Conservation (phyloP, 2,797 vertebrate species). For the Pipistrellus pygmaeus region DNA sequence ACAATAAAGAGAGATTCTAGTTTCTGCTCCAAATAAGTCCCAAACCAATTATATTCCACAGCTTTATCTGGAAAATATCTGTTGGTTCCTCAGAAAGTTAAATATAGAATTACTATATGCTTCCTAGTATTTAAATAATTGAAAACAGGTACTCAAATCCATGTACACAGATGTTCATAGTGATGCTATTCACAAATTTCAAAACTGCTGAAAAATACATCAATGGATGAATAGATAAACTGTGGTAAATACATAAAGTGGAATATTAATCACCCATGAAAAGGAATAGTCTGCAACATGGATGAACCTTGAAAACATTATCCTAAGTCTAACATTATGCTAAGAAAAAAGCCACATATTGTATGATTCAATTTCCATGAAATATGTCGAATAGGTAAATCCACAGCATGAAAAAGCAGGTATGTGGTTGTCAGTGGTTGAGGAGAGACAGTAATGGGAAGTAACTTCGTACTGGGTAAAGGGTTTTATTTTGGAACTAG, state of each 20-base stretch:
- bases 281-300: neutral
- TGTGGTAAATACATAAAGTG: neutral
- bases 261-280: neutral
- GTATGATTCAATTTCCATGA: neutral
- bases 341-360: neutral
- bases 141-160: neutral
- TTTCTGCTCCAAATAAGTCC: neutral
- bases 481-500: neutral
- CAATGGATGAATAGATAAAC: neutral
- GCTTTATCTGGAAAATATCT: slow-evolving; percentile 21
- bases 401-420: neutral
- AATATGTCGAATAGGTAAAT: neutral
- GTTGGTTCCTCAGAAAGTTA: slow-evolving; percentile 27
- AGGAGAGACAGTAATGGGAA: neutral
- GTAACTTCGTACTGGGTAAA: neutral
- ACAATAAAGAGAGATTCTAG: neutral
- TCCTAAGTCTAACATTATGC: too few relatives aligned
- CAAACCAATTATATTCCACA: slow-evolving; percentile 11
- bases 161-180: neutral
- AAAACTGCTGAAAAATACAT: neutral
- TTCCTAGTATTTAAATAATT: neutral
- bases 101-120: neutral
- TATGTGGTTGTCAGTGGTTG: neutral
- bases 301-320: neutral
- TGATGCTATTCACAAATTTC: neutral